Percentiles rank a stretch among this genome's conserved stretches.
phyloP scores from a whole-genome alignment of 2,113 vertebrate genomes.

The Tiliqua scincoides region DNA sequence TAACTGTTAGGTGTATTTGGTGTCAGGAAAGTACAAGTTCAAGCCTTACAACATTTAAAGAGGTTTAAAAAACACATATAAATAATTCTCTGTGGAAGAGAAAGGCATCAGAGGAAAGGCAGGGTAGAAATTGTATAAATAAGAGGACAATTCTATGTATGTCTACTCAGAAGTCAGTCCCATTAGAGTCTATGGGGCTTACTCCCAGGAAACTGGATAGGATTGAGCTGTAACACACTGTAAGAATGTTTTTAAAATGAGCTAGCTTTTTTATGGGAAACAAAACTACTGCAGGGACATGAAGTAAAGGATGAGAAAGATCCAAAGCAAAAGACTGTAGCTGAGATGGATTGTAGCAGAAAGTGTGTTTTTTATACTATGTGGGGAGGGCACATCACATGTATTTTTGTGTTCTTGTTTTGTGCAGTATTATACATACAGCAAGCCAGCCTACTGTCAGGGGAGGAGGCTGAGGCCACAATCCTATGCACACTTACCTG shows the following conservation, averaged over 20 bases:
- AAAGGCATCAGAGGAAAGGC: too few relatives aligned
- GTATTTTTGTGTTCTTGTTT: too few relatives aligned
- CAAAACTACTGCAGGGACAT: not conserved
- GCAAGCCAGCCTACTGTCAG: not conserved
- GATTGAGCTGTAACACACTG: not conserved
- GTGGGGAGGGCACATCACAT: too few relatives aligned
- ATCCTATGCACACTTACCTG: too few relatives aligned
- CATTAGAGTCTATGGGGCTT: too few relatives aligned
- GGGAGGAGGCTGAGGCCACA: not conserved
- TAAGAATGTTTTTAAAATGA: too few relatives aligned
- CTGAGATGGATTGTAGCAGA: not conserved
- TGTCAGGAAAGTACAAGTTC: not conserved
- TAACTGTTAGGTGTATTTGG: not conserved
- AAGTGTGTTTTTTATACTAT: too few relatives aligned
- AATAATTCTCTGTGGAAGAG: not conserved
- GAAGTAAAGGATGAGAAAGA: not conserved
- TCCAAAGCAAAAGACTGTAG: not conserved
- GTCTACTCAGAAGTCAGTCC: too few relatives aligned
- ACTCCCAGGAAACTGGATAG: too few relatives aligned
- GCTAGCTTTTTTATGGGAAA: not conserved
- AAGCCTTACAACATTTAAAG: not conserved
- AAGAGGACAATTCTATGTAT: too few relatives aligned
- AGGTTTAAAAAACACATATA: not conserved
- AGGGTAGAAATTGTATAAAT: too few relatives aligned
- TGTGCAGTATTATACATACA: not conserved